Base-by-base conservation (phyloP, 2,888 invertebrate genomes). In the Heliconius aoede region DNA sequence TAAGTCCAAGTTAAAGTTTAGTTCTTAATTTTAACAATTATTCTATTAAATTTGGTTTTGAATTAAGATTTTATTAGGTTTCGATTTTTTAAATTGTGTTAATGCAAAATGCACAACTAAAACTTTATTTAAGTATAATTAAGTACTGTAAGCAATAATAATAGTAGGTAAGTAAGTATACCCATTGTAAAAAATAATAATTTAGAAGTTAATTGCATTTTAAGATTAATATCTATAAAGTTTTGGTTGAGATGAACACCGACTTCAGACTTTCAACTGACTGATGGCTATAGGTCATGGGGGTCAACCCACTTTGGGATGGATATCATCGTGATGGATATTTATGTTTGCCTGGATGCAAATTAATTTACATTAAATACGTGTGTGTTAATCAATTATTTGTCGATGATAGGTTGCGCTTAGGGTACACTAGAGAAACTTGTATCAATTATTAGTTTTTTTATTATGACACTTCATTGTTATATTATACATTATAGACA, bases 331-430 rank as follows among this genome's bases (percentile, higher is more conserved):
- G 36, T 65, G 65, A 65, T 26, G 24, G 36, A 40, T 40, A 65
- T 60, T 24, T 15, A 15, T 65, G 36, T 24, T 24, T 40, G 15
- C 40, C 36, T 65, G 24, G 65, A 65, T 65, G 40, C 4, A 24
- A 65, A 65, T 24, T 40, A 65, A 64, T 65, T 40, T 65, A 65
- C 40, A 40, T 15, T 36, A 65, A 65, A 18, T 40, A 65, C 15
- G 8, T 21, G n/a, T 36, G 30, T 32, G 32, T 30, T 32, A 30
- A 62, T 62, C 21, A 32, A 30, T 62, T 62, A 32, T 64, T 64
- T 64, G 32, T 30, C 32, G 11, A 32, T 9, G 62, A 11, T 30
- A 30, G 30, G 30, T 30, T 62, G 2, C 21, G 30, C 28, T 21
- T 30, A 3, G 62, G 30, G 1, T 30, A 30, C 62, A 62, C 30